Conservation (phyloP, 2,888 invertebrate species). For the Bruchidius siliquastri region DNA sequence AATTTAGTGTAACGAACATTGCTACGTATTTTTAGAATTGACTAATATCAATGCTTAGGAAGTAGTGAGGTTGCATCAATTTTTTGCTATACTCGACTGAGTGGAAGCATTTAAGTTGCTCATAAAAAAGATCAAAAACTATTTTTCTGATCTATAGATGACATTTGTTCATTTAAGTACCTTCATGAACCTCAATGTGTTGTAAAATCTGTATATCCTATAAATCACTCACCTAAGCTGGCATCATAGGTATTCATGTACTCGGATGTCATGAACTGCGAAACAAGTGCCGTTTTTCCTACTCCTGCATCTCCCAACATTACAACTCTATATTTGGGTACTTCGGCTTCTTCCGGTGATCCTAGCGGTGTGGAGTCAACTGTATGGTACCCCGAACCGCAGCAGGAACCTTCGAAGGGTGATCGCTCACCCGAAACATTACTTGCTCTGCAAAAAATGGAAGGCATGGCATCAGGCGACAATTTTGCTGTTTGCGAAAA, state of each 20-base stretch:
- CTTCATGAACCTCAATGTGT: too few relatives aligned
- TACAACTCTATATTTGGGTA: constrained; percentile 75
- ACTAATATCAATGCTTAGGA: too few relatives aligned
- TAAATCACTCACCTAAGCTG: constrained; percentile 67
- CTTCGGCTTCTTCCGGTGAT: constrained; percentile 68
- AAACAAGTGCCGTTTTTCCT: constrained; percentile 85
- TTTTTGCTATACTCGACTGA: too few relatives aligned
- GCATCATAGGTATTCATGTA: constrained; percentile 94
- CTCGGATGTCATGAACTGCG: constrained; percentile 93
- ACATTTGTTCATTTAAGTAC: too few relatives aligned
- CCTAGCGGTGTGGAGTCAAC: constrained; percentile 72
- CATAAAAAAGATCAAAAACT: too few relatives aligned
- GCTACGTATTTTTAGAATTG: too few relatives aligned
- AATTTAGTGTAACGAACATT: too few relatives aligned
- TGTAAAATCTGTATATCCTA: background rate
- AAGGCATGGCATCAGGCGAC: too few relatives aligned
- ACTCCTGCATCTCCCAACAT: constrained; percentile 81
- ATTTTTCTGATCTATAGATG: too few relatives aligned
- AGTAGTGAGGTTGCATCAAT: too few relatives aligned
- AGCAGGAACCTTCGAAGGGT: constrained; percentile 84
- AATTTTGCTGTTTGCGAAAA: too few relatives aligned
- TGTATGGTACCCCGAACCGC: constrained; percentile 73
- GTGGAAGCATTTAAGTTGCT: too few relatives aligned
- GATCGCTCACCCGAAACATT: constrained; percentile 65
- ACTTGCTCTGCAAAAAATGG: constrained; percentile 61